phyloP scores from a whole-genome alignment of 2,888 invertebrate genomes.

The Aphrophora alni region DNA sequence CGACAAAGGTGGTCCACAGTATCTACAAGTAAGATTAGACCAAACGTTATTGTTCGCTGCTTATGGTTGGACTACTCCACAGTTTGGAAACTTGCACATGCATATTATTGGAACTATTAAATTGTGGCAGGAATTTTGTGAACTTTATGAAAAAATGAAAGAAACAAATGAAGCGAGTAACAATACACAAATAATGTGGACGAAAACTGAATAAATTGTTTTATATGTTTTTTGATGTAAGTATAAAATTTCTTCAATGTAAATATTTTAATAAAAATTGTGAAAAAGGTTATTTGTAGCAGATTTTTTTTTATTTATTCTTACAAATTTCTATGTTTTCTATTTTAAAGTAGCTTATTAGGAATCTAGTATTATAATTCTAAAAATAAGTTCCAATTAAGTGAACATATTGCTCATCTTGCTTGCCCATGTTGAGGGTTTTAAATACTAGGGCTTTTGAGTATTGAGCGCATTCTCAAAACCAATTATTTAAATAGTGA shows the following conservation, averaged over 20 bases:
- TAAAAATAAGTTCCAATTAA: too few relatives aligned
- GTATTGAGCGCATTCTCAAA: too few relatives aligned
- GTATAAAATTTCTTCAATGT: neutral
- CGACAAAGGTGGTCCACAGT: constrained; percentile 28
- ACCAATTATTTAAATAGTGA: too few relatives aligned
- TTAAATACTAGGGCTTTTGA: too few relatives aligned
- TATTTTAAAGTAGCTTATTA: too few relatives aligned
- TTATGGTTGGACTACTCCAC: constrained; percentile 22
- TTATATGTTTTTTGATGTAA: neutral
- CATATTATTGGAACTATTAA: constrained; percentile 16
- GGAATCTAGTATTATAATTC: too few relatives aligned
- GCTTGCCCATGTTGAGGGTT: too few relatives aligned
- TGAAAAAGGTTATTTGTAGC: neutral
- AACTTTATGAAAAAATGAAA: constrained; percentile 25
- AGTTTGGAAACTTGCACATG: constrained; percentile 23
- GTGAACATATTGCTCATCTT: too few relatives aligned
- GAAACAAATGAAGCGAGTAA: neutral
- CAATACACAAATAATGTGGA: neutral
- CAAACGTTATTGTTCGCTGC: constrained; percentile 1
- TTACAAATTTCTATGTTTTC: too few relatives aligned
- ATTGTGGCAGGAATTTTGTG: constrained; percentile 21
- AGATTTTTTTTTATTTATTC: neutral
- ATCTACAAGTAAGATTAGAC: constrained; percentile 17
- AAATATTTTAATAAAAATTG: neutral
- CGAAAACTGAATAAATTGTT: neutral